These are phyloP conservation scores for Drosophila bipectinata DNA, from an alignment of 1,140 invertebrate genomes.

Conservation along the genomic window DNA sequence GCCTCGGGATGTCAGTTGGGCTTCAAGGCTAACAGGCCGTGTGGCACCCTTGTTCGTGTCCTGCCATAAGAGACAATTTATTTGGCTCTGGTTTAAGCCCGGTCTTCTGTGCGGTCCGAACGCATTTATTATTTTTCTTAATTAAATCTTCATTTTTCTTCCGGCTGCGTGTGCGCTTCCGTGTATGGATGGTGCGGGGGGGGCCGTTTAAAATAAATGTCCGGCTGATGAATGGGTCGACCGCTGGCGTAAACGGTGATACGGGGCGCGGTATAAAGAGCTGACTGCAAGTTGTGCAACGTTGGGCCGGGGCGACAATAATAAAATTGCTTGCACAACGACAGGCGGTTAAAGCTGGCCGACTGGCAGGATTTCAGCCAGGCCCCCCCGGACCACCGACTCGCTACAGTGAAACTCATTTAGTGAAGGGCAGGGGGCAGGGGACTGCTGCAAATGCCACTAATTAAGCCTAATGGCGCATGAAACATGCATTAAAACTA, in stretches of 20 bases:
- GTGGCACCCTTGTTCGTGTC: conserved; percentile 10
- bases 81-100: conserved; percentile 38
- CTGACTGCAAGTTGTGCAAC: conserved; percentile 28
- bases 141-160: conserved; percentile 74
- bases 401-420: conserved; percentile 64
- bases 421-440: conserved; percentile 25
- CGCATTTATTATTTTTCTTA: conserved; percentile 77
- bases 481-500: conserved; percentile 82
- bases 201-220: conserved; percentile 40
- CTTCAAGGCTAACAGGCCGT: conserved; percentile 20
- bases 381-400: conserved; percentile 15
- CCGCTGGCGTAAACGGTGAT: conserved; percentile 47
- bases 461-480: conserved; percentile 82
- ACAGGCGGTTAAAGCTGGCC: conserved; percentile 39
- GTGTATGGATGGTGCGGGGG: conserved; percentile 16
- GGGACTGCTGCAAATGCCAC: conserved; percentile 46
- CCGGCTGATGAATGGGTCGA: conserved; percentile 15
- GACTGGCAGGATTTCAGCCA: neutral
- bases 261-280: conserved; percentile 15
- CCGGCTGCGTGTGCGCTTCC: neutral
- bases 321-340: conserved; percentile 50
- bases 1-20: conserved; percentile 17
- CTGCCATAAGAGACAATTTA: conserved; percentile 56
- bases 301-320: conserved; percentile 39
- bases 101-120: conserved; percentile 28